A percentile compares a stretch with the other conserved stretches of the same genome.
These are phyloP conservation scores for Drosophila tripunctata DNA, from an alignment of 2,888 invertebrate genomes.

Conservation along the genomic window DNA sequence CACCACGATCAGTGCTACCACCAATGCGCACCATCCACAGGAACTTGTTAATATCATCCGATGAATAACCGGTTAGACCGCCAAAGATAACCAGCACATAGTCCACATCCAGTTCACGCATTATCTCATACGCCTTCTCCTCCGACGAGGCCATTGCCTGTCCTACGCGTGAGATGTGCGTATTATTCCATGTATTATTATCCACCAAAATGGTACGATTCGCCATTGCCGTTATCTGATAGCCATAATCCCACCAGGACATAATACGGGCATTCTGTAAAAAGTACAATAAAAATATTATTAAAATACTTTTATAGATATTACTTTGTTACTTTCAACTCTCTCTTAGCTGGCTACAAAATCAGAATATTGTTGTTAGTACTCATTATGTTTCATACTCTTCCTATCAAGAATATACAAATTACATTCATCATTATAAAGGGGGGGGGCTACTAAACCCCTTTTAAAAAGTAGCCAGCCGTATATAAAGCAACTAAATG, in stretches of 20 bases:
- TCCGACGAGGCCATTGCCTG: constrained; percentile 99
- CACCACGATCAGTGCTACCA: constrained; percentile 96
- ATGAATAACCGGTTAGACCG: constrained; percentile 98
- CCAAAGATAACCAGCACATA: constrained; percentile 99
- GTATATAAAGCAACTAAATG: too few relatives aligned
- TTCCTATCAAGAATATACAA: constrained; percentile 83
- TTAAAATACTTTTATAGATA: background rate
- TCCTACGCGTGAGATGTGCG: constrained; percentile 98
- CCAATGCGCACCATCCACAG: constrained; percentile 99
- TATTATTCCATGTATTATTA: constrained; percentile 99
- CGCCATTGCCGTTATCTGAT: constrained; percentile 99
- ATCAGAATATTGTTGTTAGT: constrained; percentile 73
- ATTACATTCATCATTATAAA: constrained; percentile 77
- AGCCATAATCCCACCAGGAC: constrained; percentile 99
- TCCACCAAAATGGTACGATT: constrained; percentile 98
- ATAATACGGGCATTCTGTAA: constrained; percentile 95
- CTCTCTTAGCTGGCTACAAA: background rate
- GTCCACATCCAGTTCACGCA: constrained; percentile 98
- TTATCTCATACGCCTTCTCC: constrained; percentile 98
- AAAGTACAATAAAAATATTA: background rate
- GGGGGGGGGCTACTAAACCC: background rate
- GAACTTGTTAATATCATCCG: constrained; percentile 99
- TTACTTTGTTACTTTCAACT: too few relatives aligned
- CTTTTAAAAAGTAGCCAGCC: too few relatives aligned
- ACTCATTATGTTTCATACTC: constrained; percentile 84